Conservation (phyloP, 2,113 vertebrate genomes). For the Scalopus aquaticus region DNA sequence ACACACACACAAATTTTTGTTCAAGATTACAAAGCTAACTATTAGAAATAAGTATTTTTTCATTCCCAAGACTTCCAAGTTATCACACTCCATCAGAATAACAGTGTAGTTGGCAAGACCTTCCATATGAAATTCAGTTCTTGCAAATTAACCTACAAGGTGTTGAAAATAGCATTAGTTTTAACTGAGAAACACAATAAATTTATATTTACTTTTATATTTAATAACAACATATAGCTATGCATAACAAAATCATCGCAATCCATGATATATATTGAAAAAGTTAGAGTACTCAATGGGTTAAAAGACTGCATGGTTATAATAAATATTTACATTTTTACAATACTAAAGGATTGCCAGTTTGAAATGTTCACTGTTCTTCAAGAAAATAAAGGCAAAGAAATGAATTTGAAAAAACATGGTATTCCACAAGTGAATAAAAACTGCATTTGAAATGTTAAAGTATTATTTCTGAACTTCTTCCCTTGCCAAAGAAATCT, state of each 20-base stretch:
- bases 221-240: neutral
- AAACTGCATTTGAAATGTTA: slow-evolving; percentile 47
- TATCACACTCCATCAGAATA: neutral
- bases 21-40: neutral
- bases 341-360: neutral
- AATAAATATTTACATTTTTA: neutral
- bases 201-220: neutral
- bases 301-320: neutral
- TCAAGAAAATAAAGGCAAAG: slow-evolving; percentile 21
- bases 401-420: neutral
- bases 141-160: neutral
- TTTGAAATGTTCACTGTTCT: neutral
- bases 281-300: neutral
- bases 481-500: slow-evolving; percentile 11
- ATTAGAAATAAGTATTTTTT: neutral
- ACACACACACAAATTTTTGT: neutral
- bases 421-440: neutral
- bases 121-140: neutral
- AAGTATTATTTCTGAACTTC: slow-evolving; percentile 36
- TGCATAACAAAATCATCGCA: neutral
- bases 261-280: neutral
- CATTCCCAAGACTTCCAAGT: neutral
- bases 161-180: neutral
- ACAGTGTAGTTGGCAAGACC: neutral
- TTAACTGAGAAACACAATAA: neutral